Evolutionary conservation across 2,888 invertebrate species (phyloP).

Genomic region (Lithophane semibrunnea): DNA sequence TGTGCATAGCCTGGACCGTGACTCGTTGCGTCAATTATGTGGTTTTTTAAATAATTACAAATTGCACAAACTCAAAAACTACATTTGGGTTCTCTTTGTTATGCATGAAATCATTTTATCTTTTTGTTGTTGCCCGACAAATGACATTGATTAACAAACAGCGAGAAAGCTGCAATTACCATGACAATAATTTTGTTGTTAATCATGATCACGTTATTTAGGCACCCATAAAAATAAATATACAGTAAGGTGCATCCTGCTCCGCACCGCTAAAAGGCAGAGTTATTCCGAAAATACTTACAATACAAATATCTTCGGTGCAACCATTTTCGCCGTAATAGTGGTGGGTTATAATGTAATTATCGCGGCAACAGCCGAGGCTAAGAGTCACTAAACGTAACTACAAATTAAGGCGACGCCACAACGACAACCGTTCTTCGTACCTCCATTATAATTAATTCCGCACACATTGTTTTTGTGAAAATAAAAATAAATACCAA

Average conservation of each 20-base stretch:
- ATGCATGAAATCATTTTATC: constrained; percentile 39
- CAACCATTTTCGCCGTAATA: constrained; percentile 27
- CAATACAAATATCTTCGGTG: constrained; percentile 30
- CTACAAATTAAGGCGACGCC: constrained; percentile 71
- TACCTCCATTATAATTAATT: constrained; percentile 68
- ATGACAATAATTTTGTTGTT: constrained; percentile 32
- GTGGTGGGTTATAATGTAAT: constrained; percentile 62
- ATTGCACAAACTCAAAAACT: constrained; percentile 53
- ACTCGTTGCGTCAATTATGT: constrained; percentile 63
- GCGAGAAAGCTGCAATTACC: constrained; percentile 46
- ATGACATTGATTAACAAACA: constrained; percentile 29
- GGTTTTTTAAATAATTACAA: constrained; percentile 51
- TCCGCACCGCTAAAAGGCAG: background rate
- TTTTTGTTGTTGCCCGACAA: constrained; percentile 32
- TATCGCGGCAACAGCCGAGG: constrained; percentile 62
- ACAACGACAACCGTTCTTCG: constrained; percentile 59
- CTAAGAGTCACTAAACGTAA: constrained; percentile 66
- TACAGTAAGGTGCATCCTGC: background rate
- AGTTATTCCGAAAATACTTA: constrained; percentile 12
- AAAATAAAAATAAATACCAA: constrained; percentile 33
- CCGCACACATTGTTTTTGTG: constrained; percentile 56
- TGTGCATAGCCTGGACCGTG: constrained; percentile 63
- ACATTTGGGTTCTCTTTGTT: constrained; percentile 42
- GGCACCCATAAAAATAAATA: background rate
- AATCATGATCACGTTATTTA: background rate